Percentiles rank a stretch among this genome's conserved stretches.
phyloP scores from a whole-genome alignment of 2,797 vertebrate species.

The Scleropages formosus region DNA sequence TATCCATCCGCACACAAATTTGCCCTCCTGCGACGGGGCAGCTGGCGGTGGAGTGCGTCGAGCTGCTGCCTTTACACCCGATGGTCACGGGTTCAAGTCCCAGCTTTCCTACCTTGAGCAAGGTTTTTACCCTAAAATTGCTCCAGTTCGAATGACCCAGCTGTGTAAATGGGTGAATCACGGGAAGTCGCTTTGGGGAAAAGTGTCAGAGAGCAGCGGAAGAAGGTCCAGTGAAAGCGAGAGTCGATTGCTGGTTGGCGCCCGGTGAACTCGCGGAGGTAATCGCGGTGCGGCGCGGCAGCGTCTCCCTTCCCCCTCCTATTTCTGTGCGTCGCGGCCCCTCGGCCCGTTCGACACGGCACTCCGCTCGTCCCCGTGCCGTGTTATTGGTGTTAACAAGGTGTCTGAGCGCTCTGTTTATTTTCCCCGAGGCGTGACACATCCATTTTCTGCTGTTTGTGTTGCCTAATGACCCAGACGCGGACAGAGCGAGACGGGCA shows the following conservation, averaged over 20 bases:
- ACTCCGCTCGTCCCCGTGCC: background rate
- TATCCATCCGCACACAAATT: background rate
- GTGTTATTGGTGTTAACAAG: conserved; percentile 25
- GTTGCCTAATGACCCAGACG: conserved; percentile 19
- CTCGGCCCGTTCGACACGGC: background rate
- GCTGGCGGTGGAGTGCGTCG: no score
- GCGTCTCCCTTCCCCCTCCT: background rate
- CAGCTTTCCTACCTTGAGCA: no score
- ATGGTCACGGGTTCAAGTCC: no score
- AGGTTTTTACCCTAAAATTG: no score
- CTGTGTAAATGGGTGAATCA: no score
- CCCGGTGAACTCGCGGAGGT: background rate
- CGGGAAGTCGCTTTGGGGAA: no score
- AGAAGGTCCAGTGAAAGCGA: background rate
- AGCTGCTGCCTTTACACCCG: no score
- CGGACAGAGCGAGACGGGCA: background rate
- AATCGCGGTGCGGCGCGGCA: background rate
- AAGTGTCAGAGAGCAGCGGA: background rate
- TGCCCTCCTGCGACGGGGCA: no score
- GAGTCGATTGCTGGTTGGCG: background rate
- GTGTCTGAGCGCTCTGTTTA: background rate
- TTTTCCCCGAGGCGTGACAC: conserved; percentile 2
- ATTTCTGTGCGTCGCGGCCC: background rate
- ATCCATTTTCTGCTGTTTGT: conserved; percentile 25
- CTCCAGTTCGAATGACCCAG: no score